These are phyloP conservation scores for Seira ritae DNA, from an alignment of 2,888 invertebrate species.

Conservation along the genomic window DNA sequence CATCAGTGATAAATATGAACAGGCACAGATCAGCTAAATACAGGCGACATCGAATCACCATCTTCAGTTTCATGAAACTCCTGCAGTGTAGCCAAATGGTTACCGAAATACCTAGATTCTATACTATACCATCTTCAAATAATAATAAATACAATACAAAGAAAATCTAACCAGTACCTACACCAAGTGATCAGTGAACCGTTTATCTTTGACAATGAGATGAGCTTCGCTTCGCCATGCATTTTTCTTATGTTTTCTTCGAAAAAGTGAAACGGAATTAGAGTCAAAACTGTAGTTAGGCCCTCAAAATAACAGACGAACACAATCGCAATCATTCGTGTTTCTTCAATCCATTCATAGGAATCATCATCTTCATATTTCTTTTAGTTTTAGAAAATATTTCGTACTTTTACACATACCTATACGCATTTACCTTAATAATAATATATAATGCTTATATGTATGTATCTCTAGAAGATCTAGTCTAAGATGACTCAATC, in stretches of 20 bases:
- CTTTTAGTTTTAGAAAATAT: slow-evolving; percentile 16
- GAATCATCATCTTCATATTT: slow-evolving; percentile 16
- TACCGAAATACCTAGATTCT: too few relatives aligned
- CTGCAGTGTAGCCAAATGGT: too few relatives aligned
- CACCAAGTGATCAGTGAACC: slow-evolving; percentile 46
- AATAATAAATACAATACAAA: too few relatives aligned
- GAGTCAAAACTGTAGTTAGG: neutral
- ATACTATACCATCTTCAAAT: too few relatives aligned
- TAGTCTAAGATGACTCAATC: neutral
- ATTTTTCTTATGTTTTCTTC: neutral
- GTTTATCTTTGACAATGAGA: slow-evolving; percentile 47
- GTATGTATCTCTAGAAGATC: too few relatives aligned
- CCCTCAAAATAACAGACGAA: neutral
- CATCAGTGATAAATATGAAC: too few relatives aligned
- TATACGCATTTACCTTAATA: neutral
- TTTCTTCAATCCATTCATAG: neutral
- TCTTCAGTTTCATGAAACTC: too few relatives aligned
- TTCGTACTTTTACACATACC: neutral
- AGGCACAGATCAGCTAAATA: too few relatives aligned
- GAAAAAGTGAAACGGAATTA: slow-evolving; percentile 7
- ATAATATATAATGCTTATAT: too few relatives aligned
- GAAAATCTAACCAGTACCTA: too few relatives aligned
- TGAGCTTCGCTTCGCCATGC: neutral
- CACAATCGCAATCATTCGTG: neutral
- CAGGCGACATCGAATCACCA: too few relatives aligned